Base-by-base conservation (phyloP, 2,888 invertebrate genomes). In the Podotricha telesiphe region DNA sequence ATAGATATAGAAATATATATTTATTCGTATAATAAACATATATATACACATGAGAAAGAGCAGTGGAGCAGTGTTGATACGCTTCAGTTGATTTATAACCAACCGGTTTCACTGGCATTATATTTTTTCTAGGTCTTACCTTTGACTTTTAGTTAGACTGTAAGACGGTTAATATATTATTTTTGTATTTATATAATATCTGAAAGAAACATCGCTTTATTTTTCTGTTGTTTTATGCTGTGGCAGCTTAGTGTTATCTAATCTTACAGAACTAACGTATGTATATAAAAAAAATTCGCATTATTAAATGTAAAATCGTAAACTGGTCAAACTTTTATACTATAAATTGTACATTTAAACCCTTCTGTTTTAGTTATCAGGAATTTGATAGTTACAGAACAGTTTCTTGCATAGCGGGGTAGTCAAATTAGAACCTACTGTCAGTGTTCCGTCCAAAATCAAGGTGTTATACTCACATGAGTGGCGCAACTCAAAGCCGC, bases 21-120 rank as follows among this genome's bases (percentile, higher is more conserved):
- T n/a, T n/a, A n/a, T n/a, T 28, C 28, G 6, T 19, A 58, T 15
- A 45, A 59, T 20, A 42, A 20, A 13, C 5, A n/a, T 19, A 13
- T 59, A 22, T 59, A 19, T 1, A 42, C n/a, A n/a, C 61, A 68
- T 65, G 68, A 71, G 65, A 71, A 66, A 71, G 47, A 56, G 34
- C 68, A 68, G 42, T 66, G 66, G 42, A 63, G 66, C 59, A 55
- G 56, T 50, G 61, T 55, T 10, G 55, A 37, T 59, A 42, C 63
- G 68, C 71, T 48, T 68, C 62, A 68, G 65, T 71, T 63, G 47
- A 62, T 63, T 40, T 62, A 62, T 22, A 55, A n/a, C 45, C 37
- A 64, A 64, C 63, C 40, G 63, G 63, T 64, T 64, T 64, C 22
- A 20, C 51, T 40, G 22, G n/a, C 45, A 45, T 45, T 51, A 51